Percentiles rank a stretch among this genome's conserved stretches.
These are phyloP conservation scores for Pomatostomus ruficeps DNA, from an alignment of 2,113 vertebrate species.

Conservation along the genomic window DNA sequence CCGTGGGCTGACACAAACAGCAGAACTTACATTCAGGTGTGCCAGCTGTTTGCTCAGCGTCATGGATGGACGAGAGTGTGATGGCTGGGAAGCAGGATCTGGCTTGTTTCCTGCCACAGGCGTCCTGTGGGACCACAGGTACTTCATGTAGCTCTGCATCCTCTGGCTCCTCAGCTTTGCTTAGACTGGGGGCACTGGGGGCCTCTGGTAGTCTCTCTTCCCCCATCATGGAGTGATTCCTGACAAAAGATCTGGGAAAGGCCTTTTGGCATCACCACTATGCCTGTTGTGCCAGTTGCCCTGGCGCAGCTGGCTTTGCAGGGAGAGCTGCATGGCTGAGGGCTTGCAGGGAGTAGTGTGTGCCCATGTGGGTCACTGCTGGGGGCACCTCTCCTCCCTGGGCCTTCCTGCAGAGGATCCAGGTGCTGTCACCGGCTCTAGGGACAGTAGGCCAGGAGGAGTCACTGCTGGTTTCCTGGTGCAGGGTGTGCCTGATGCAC, in stretches of 20 bases:
- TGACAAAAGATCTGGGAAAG: not conserved
- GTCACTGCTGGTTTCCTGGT: not conserved
- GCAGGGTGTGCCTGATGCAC: not conserved
- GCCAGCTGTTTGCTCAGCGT: not conserved
- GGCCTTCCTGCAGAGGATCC: not conserved
- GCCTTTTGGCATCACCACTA: not conserved
- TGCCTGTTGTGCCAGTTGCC: not conserved
- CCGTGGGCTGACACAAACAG: not conserved
- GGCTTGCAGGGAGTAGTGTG: not conserved
- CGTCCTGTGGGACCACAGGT: not conserved
- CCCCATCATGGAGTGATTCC: not conserved
- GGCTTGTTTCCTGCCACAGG: not conserved
- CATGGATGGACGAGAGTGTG: accelerated
- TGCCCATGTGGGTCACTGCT: not conserved
- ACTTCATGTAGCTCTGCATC: not conserved
- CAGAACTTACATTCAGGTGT: not conserved
- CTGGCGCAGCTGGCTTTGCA: not conserved
- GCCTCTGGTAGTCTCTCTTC: not conserved
- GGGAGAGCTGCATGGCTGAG: not conserved
- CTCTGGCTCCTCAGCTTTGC: not conserved
- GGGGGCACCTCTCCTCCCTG: not conserved
- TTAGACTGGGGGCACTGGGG: accelerated
- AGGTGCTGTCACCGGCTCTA: accelerated
- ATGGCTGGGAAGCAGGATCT: not conserved
- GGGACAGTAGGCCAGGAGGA: not conserved